These are phyloP conservation scores for Rhogogaster chlorosoma DNA, from an alignment of 2,888 invertebrate species.

Conservation along the genomic window DNA sequence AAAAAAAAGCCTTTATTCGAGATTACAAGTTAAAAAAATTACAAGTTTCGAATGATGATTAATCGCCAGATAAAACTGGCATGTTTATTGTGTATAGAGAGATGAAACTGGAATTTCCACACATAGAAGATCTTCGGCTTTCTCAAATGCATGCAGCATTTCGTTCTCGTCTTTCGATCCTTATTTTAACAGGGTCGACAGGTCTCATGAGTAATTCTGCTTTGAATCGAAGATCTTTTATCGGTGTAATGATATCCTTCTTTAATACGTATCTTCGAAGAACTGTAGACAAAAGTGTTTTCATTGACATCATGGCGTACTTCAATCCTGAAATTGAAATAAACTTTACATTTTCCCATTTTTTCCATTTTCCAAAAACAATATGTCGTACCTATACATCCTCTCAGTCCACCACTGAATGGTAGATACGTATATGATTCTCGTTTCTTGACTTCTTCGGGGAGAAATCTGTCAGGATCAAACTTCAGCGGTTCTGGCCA, in stretches of 20 bases:
- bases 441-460: slow-evolving; percentile 62
- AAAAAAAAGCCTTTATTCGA: too few species aligned
- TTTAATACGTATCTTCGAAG: slow-evolving; percentile 70
- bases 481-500: slow-evolving; percentile 66
- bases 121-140: neutral
- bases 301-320: slow-evolving; percentile 78
- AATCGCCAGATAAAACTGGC: too few species aligned
- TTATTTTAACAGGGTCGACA: slow-evolving; percentile 58
- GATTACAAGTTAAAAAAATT: too few species aligned
- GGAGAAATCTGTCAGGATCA: slow-evolving; percentile 68
- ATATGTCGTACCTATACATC: slow-evolving; percentile 66
- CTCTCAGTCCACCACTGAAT: slow-evolving; percentile 65
- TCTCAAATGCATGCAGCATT: neutral
- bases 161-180: slow-evolving; percentile 57
- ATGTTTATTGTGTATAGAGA: too few species aligned
- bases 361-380: too few species aligned
- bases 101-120: too few species aligned
- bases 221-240: slow-evolving; percentile 56
- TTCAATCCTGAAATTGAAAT: slow-evolving; percentile 69
- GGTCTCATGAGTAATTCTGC: neutral
- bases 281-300: slow-evolving; percentile 73
- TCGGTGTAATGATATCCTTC: slow-evolving; percentile 57
- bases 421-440: slow-evolving; percentile 64
- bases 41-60: too few species aligned
- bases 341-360: too few species aligned